Conservation (phyloP, 1,140 invertebrate species). For the Solen grandis region DNA sequence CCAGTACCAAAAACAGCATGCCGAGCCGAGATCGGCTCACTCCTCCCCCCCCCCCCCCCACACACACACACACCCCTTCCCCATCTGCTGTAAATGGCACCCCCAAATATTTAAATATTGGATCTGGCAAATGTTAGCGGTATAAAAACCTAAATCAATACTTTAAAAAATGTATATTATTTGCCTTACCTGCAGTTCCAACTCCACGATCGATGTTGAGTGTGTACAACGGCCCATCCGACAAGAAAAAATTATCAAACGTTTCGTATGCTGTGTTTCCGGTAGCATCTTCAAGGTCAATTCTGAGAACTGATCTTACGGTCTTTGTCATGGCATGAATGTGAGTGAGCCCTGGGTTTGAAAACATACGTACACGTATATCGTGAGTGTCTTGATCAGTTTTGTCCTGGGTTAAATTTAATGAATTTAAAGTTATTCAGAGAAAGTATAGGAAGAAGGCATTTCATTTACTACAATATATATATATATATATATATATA, state of each 20-base stretch:
- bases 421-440: neutral
- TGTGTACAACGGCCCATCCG: neutral
- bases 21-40: no score
- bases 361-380: neutral
- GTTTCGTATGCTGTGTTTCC: constrained; percentile 5
- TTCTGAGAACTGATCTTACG: neutral
- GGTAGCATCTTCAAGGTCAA: constrained; percentile 2
- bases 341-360: neutral
- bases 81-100: no score
- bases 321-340: constrained; percentile 4
- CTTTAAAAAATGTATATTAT: no score
- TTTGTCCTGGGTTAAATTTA: neutral
- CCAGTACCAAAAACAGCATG: no score
- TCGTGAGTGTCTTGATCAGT: neutral
- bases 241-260: neutral
- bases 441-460: neutral
- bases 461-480: no score
- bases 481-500: neutral
- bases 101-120: no score
- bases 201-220: neutral
- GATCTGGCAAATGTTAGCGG: no score
- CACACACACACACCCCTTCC: no score
- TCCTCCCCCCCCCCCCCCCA: no score
- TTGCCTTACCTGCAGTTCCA: no score
- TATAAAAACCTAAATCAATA: no score